Base-by-base conservation (phyloP, 2,888 invertebrate genomes). In the Drosophila imparisetae region DNA sequence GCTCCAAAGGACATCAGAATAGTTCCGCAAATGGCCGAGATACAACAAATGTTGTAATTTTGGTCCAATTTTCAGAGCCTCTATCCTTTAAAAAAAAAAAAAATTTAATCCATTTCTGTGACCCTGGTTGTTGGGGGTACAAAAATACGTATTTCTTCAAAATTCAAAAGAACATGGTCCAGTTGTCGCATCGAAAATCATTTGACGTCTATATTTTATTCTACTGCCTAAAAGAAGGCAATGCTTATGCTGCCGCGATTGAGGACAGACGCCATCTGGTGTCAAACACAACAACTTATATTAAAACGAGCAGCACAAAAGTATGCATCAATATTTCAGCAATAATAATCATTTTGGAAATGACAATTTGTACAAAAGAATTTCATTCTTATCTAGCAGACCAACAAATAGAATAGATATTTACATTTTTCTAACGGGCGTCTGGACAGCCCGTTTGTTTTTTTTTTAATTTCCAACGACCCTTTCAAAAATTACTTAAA, bases 271-370 rank as follows among this genome's bases (percentile, higher is more conserved):
- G 29, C 21, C 52, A 48, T 21, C 57, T 72, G 3, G n/a, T 11
- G 27, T 4, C 7, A 27, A 18, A 2, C 8, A 11, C 21, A 5
- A 4, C 4, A 40, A 0, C n/a, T 55, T 1, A 6, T 4, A 24
- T 15, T 36, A 32, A 7, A 4, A 0, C 0, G 0, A 5, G 0
- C 34, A 13, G 53, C 30, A 24, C 18, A 15, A 69, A 30, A 69
- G 29, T 75, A 61, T 59, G 73, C 75, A 42, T 27, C n/a, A 30
- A 13, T n/a, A 29, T 29, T 24, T 24, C 0, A 0, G 4, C 4
- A 45, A 4, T 15, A 24, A 4, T 4, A 4, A 15, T 21, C 0
- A 21, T 45, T 45, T 4, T 4, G 4, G 2, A 45, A 45, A 2
- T 45, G 13, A 45, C 4, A 21, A 15, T 15, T 7, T 7, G 4